These are phyloP conservation scores for Melolontha melolontha DNA, from an alignment of 2,888 invertebrate species.

Conservation along the genomic window DNA sequence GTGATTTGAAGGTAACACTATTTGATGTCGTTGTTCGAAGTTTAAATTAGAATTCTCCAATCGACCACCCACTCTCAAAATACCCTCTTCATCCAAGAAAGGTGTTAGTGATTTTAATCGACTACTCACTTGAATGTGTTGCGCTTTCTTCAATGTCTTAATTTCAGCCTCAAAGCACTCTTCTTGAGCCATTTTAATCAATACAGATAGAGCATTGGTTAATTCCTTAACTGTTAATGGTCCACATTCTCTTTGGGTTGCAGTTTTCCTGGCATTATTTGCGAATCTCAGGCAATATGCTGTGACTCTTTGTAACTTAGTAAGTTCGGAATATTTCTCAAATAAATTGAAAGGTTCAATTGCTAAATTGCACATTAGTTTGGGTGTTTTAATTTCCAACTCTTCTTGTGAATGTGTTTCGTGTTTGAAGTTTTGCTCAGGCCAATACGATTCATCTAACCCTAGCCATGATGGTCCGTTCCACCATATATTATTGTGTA, in stretches of 20 bases:
- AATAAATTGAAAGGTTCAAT: constrained; percentile 9
- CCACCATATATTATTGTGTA: too few relatives aligned
- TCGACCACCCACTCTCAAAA: constrained; percentile 45
- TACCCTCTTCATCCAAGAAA: constrained; percentile 44
- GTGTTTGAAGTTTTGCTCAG: too few relatives aligned
- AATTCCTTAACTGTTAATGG: constrained; percentile 10
- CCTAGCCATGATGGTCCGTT: too few relatives aligned
- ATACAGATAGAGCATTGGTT: not conserved
- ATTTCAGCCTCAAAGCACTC: constrained; percentile 14
- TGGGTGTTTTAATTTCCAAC: too few relatives aligned
- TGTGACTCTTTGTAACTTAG: constrained; percentile 24
- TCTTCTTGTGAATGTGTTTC: too few relatives aligned
- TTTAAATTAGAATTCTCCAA: constrained; percentile 40
- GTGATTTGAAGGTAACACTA: too few relatives aligned
- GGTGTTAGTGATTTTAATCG: constrained; percentile 43
- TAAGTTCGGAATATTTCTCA: constrained; percentile 18
- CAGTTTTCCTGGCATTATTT: not conserved
- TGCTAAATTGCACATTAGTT: too few relatives aligned
- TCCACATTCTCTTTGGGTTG: not conserved
- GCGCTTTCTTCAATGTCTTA: not conserved
- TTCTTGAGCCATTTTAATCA: constrained; percentile 6
- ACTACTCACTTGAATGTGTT: not conserved
- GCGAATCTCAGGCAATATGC: constrained; percentile 10
- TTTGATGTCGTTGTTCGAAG: too few relatives aligned
- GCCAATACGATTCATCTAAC: too few relatives aligned